phyloP scores from a whole-genome alignment of 2,888 invertebrate species.

The Dasysyrphus tricinctus region DNA sequence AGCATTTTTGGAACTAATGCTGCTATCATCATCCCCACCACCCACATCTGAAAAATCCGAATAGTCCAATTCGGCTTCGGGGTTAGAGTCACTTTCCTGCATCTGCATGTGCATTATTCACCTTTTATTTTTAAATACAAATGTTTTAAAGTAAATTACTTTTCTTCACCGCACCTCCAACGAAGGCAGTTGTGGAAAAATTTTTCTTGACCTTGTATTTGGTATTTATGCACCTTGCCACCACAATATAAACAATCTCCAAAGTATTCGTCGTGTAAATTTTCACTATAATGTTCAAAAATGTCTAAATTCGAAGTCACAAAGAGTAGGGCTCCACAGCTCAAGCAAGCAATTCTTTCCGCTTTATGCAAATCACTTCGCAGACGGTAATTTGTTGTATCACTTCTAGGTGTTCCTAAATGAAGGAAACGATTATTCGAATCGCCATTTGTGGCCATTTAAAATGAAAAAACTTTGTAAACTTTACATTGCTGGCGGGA shows the following conservation, averaged over 20 bases:
- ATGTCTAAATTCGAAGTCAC: conserved; percentile 79
- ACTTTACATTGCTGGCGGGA: conserved; percentile 14
- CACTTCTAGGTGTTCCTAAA: conserved; percentile 79
- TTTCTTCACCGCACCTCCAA: conserved; percentile 77
- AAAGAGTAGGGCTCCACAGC: conserved; percentile 78
- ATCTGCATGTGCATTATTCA: conserved; percentile 50
- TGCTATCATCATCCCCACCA: conserved; percentile 77
- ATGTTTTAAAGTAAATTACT: conserved; percentile 46
- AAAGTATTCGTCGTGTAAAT: conserved; percentile 76
- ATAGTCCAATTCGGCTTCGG: conserved; percentile 78
- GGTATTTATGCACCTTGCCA: conserved; percentile 80
- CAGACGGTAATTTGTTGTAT: conserved; percentile 80
- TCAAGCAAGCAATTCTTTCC: conserved; percentile 79
- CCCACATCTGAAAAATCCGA: conserved; percentile 81
- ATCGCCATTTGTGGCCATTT: conserved; percentile 76
- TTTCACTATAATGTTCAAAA: conserved; percentile 79
- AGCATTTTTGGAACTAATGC: conserved; percentile 77
- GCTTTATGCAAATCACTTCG: conserved; percentile 77
- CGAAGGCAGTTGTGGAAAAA: conserved; percentile 80
- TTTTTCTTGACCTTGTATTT: conserved; percentile 69
- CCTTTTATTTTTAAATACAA: neutral
- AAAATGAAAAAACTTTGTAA: conserved; percentile 40
- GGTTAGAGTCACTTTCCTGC: conserved; percentile 77
- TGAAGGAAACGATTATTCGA: conserved; percentile 59
- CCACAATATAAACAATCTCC: conserved; percentile 80